Conservation (phyloP, 2,888 invertebrate genomes). For the Ethmia dodecea region DNA sequence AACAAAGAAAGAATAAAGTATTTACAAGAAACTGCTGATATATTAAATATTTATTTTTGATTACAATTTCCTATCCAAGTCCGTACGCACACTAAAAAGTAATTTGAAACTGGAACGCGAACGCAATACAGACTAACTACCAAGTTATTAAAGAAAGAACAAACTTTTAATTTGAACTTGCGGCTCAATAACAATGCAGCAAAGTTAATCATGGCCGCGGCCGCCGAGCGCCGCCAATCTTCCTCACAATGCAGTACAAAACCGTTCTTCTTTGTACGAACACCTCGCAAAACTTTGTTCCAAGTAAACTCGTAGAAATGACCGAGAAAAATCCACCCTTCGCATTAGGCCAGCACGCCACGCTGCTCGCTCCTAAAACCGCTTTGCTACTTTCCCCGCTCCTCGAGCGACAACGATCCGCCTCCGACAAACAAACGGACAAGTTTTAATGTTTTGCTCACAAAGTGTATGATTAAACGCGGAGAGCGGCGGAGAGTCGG, state of each 20-base stretch:
- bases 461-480: constrained; percentile 78
- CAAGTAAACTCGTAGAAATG: constrained; percentile 66
- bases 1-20: too few species aligned
- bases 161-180: constrained; percentile 67
- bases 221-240: constrained; percentile 54
- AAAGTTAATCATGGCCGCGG: constrained; percentile 51
- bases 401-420: constrained; percentile 47
- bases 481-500: constrained; percentile 75
- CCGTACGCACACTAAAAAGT: constrained; percentile 23
- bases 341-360: constrained; percentile 35
- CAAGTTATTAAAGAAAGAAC: constrained; percentile 46
- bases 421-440: constrained; percentile 75
- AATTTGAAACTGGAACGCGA: constrained; percentile 34
- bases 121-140: constrained; percentile 36
- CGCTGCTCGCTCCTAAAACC: constrained; percentile 35
- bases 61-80: constrained; percentile 1
- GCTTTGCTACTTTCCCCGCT: constrained; percentile 35
- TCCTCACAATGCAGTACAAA: constrained; percentile 66
- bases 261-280: constrained; percentile 72
- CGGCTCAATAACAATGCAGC: constrained; percentile 62
- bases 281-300: constrained; percentile 71
- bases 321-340: constrained; percentile 34
- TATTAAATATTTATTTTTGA: too few species aligned
- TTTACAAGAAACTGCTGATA: too few species aligned
- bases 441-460: constrained; percentile 78